phyloP scores from a whole-genome alignment of 2,113 vertebrate species.

The Dicerorhinus sumatrensis region DNA sequence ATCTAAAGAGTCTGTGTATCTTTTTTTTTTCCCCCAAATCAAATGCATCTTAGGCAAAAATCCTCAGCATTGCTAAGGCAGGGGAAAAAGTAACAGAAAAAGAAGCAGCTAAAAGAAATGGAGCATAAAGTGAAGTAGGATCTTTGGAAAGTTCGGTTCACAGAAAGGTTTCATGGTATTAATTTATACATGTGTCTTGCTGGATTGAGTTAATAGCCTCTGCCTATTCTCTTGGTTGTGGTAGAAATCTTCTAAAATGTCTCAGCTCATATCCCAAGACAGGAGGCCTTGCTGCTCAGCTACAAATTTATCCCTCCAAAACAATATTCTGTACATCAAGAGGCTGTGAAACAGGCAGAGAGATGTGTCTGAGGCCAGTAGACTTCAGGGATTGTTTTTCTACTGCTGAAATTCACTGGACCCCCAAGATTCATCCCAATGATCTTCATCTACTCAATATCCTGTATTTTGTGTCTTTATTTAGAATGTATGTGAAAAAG shows the following conservation, averaged over 20 bases:
- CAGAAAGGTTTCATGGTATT: background rate
- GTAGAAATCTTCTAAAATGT: background rate
- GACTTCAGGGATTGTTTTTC: background rate
- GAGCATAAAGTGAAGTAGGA: slow-evolving; percentile 40
- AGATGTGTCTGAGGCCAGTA: background rate
- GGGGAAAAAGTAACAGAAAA: background rate
- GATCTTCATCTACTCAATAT: background rate
- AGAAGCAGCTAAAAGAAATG: slow-evolving; percentile 30
- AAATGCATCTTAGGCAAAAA: slow-evolving; percentile 7
- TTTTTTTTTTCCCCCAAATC: background rate
- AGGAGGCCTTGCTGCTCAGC: background rate
- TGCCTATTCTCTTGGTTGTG: background rate
- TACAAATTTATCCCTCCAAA: background rate
- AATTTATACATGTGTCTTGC: slow-evolving; percentile 57
- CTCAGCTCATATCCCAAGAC: background rate
- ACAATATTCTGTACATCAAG: background rate
- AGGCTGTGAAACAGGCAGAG: background rate
- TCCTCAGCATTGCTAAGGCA: background rate
- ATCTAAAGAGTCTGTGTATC: background rate
- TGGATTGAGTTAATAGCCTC: slow-evolving; percentile 20
- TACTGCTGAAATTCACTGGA: background rate
- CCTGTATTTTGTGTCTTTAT: background rate
- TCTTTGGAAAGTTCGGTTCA: slow-evolving; percentile 55
- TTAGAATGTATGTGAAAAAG: background rate
- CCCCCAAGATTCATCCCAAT: background rate